Percentiles rank a stretch among this genome's conserved stretches.
phyloP scores from a whole-genome alignment of 2,888 invertebrate species.

The Agrilus mali region DNA sequence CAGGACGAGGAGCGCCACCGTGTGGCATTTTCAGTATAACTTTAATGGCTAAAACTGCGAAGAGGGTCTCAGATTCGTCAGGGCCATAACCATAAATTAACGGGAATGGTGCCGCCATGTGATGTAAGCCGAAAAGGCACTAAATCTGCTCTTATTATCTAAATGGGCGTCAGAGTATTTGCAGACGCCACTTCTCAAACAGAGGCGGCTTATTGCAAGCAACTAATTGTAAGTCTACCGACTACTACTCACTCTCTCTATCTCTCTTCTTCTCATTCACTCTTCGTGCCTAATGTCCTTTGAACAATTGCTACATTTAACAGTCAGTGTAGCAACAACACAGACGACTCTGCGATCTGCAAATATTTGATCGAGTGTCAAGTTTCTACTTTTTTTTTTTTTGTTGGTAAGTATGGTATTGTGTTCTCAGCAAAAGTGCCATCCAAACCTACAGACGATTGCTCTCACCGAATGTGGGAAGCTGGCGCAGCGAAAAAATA shows the following conservation, averaged over 20 bases:
- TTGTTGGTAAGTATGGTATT: too few species aligned
- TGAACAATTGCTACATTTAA: slow-evolving; percentile 1
- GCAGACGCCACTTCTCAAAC: slow-evolving; percentile 24
- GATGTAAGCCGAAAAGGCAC: slow-evolving; percentile 32
- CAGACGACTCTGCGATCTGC: neutral
- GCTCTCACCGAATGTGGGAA: too few species aligned
- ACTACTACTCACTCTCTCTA: too few species aligned
- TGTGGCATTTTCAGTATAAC: slow-evolving; percentile 8
- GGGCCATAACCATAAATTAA: slow-evolving; percentile 30
- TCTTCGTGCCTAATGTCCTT: too few species aligned
- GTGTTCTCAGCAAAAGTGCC: too few species aligned
- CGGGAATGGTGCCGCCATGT: slow-evolving; percentile 27
- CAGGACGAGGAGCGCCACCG: too few species aligned
- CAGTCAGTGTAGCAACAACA: slow-evolving; percentile 1
- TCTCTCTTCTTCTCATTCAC: too few species aligned
- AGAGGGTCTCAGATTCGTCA: slow-evolving; percentile 19
- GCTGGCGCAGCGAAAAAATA: too few species aligned
- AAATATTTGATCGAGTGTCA: neutral
- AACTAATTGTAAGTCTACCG: neutral
- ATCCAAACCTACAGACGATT: too few species aligned
- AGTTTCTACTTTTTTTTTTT: slow-evolving; percentile 1
- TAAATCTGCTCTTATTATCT: slow-evolving; percentile 34
- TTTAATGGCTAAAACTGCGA: slow-evolving; percentile 15
- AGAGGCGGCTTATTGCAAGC: slow-evolving; percentile 15
- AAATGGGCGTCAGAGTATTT: slow-evolving; percentile 33